phyloP scores from a whole-genome alignment of 2,113 vertebrate genomes.

The Tringa solitaria region DNA sequence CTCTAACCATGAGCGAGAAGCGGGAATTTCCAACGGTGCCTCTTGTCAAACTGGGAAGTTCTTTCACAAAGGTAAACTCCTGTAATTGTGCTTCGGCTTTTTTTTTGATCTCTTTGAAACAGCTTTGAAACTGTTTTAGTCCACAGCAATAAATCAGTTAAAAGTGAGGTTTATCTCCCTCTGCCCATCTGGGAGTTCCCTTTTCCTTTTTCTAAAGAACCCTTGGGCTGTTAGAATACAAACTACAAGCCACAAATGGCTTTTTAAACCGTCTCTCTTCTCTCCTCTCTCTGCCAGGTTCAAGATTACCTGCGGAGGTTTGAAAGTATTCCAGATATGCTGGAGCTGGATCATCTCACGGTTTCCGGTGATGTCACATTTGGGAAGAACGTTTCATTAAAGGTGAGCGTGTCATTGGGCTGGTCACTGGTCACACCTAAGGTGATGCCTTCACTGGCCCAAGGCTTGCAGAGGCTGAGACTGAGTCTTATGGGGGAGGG shows the following conservation, averaged over 20 bases:
- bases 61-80: constrained; percentile 92
- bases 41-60: constrained; percentile 96
- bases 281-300: constrained; percentile 76
- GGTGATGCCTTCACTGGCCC: neutral
- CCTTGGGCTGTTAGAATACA: neutral
- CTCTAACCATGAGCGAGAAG: constrained; percentile 94
- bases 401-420: constrained; percentile 74
- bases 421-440: neutral
- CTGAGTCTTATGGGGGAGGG: too few relatives aligned
- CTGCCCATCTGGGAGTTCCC: neutral
- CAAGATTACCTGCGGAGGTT: constrained; percentile 94
- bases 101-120: neutral
- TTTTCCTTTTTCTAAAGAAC: neutral
- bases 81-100: neutral
- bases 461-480: neutral
- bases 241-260: neutral
- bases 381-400: constrained; percentile 94
- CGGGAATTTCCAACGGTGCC: constrained; percentile 96
- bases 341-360: constrained; percentile 97
- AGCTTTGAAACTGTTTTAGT: too few relatives aligned
- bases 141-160: neutral
- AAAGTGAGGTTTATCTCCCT: neutral
- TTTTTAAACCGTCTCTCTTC: neutral
- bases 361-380: constrained; percentile 98
- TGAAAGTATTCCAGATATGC: constrained; percentile 98